Conservation (phyloP, 2,888 invertebrate genomes). For the Carpatolechia fugitivella region DNA sequence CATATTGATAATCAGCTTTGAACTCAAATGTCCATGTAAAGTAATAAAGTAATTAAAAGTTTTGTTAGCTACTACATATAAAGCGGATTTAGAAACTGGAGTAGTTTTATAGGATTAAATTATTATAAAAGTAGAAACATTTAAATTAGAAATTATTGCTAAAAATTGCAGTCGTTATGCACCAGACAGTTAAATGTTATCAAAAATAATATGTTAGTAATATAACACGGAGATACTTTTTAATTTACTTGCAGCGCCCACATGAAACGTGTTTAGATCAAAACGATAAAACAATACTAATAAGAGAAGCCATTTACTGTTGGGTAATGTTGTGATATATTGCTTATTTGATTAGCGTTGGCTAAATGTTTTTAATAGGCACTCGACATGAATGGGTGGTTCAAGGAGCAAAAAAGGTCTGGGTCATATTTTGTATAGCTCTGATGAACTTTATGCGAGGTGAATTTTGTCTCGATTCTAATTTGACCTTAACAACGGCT, state of each 20-base stretch:
- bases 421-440: slow-evolving; percentile 38
- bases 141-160: too few relatives aligned
- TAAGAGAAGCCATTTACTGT: slow-evolving; percentile 15
- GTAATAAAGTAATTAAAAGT: too few relatives aligned
- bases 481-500: slow-evolving; percentile 4
- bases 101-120: too few relatives aligned
- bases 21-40: background rate
- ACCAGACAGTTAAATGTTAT: background rate
- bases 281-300: slow-evolving; percentile 18
- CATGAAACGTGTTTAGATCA: slow-evolving; percentile 14
- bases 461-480: slow-evolving; percentile 35
- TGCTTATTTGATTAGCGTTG: slow-evolving; percentile 19
- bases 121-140: too few relatives aligned
- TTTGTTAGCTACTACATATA: too few relatives aligned
- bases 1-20: slow-evolving; percentile 36
- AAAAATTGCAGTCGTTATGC: slow-evolving; percentile 3
- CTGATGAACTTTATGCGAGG: slow-evolving; percentile 54
- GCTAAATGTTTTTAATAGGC: slow-evolving; percentile 19
- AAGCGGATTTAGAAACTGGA: too few relatives aligned
- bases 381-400: slow-evolving; percentile 31
- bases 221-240: slow-evolving; percentile 13
- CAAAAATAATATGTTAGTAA: slow-evolving; percentile 1
- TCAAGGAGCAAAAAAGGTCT: slow-evolving; percentile 48
- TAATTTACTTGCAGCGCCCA: slow-evolving; percentile 17
- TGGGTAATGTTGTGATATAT: slow-evolving; percentile 13